Evolutionary conservation across 2,797 vertebrate species (phyloP), one percentile per base, ranked within the genome.

Genomic region (Eupleurogrammus muticus): DNA sequence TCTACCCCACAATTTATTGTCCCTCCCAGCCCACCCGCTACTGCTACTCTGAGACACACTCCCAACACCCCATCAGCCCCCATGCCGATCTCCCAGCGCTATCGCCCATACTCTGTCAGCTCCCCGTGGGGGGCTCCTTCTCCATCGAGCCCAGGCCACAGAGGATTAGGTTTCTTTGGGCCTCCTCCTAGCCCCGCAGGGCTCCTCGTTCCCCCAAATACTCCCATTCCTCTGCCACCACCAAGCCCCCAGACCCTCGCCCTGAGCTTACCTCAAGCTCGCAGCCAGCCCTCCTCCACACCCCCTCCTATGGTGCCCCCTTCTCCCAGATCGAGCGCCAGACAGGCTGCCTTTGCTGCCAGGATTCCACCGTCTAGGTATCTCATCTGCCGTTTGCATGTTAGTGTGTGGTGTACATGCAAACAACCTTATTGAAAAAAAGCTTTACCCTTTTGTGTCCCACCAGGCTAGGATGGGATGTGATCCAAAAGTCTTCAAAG

Each of bases 321-420:
- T 82, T 96, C 96, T 42, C 93, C 97, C 68, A 85, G 93, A 85
- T 73, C 93, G 68, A 66, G 52, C 78, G 74, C 94, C 87, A 91
- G 94, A 90, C 93, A 92, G 67, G 86, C 95, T 52, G 85, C 96
- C 81, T 89, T 94, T 75, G 91, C 91, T 49, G 84, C 92, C 94
- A 94, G 93, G 94, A 96, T 95, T 75, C 94, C 90, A 59, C 77
- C 97, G 1, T 90, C 95, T 97, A 99, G 98, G 98, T 99, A 99
- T 88, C 93, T 89, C 66, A 61, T 80, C 64, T 75, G 70, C 62
- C 46, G 60, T 74, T 65, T 87, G 82, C 85, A 84, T 92, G 87
- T 83, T 65, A 21, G 73, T 73, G 70, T 85, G 83, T 86, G 73
- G 73, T 68, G 73, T 56, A 65, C 56, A 78, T 2, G 21, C 70